Evolutionary conservation across 2,113 vertebrate genomes (phyloP).

Genomic region (Cyanistes caeruleus): DNA sequence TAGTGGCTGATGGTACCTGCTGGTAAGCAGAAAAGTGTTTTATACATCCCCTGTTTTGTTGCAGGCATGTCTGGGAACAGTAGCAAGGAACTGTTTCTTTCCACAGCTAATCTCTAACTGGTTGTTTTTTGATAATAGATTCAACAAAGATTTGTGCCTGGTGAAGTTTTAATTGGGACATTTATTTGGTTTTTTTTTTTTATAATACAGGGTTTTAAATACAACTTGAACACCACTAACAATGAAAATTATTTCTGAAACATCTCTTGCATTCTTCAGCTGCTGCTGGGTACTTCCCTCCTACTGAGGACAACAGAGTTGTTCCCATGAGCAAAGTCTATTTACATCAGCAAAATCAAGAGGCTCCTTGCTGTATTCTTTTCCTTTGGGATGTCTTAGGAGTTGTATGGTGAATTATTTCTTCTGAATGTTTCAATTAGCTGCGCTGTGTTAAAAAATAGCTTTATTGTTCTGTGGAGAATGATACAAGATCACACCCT

Average conservation of each 20-base stretch:
- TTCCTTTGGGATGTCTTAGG: not conserved
- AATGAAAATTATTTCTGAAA: not conserved
- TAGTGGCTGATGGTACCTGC: slow-evolving; percentile 71
- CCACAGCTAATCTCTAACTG: slow-evolving; percentile 2
- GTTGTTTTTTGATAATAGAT: not conserved
- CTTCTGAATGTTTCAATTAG: not conserved
- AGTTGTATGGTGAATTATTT: not conserved
- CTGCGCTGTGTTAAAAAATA: too few species aligned
- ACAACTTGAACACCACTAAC: not conserved
- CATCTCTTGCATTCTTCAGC: not conserved
- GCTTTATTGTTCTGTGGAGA: not conserved
- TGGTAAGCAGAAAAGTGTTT: slow-evolving; percentile 61
- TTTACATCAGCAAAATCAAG: not conserved
- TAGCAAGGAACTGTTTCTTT: slow-evolving; percentile 2
- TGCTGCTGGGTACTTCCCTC: not conserved
- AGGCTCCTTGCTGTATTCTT: not conserved
- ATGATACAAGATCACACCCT: not conserved
- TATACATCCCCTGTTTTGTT: slow-evolving; percentile 49
- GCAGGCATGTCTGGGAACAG: not conserved
- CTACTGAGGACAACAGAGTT: not conserved
- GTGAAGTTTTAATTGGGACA: not conserved
- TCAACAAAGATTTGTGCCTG: not conserved
- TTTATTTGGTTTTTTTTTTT: not conserved
- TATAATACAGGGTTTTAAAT: not conserved
- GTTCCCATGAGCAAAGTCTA: not conserved